Evolutionary conservation across 2,797 vertebrate genomes (phyloP).

Genomic region (Oophaga sylvatica): DNA sequence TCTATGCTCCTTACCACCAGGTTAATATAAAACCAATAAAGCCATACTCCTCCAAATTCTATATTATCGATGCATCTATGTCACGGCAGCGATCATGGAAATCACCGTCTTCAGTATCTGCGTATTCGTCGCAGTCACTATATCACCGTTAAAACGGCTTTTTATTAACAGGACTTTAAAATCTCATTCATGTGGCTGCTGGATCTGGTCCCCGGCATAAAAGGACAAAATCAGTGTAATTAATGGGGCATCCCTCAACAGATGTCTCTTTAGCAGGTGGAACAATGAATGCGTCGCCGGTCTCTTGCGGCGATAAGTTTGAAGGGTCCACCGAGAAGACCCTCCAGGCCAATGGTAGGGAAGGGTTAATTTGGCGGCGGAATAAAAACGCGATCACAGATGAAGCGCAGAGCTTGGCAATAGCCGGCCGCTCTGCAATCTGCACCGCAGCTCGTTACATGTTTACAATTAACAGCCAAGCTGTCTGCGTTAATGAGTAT

Average conservation of each 20-base stretch:
- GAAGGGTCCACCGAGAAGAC: not conserved
- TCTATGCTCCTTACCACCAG: not conserved
- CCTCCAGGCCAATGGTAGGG: not conserved
- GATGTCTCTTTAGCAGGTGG: slow-evolving; percentile 49
- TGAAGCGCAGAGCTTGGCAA: slow-evolving; percentile 54
- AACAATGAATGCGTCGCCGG: slow-evolving; percentile 23
- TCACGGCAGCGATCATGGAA: not conserved
- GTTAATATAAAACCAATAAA: slow-evolving; percentile 35
- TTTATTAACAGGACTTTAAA: slow-evolving; percentile 44
- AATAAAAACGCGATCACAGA: slow-evolving; percentile 52
- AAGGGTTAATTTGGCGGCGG: slow-evolving; percentile 44
- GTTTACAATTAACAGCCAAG: slow-evolving; percentile 63
- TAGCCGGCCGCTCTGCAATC: slow-evolving; percentile 56
- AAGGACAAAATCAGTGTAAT: slow-evolving; percentile 38
- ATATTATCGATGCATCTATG: slow-evolving; percentile 41
- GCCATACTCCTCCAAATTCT: slow-evolving; percentile 33
- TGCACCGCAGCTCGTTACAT: slow-evolving; percentile 58
- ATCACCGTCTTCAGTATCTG: slow-evolving; percentile 4
- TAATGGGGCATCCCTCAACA: slow-evolving; percentile 36
- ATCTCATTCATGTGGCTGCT: slow-evolving; percentile 29
- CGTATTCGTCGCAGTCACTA: slow-evolving; percentile 31
- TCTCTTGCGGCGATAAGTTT: slow-evolving; percentile 5
- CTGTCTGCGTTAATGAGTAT: slow-evolving; percentile 61
- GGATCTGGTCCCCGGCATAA: slow-evolving; percentile 29
- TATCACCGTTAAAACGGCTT: slow-evolving; percentile 21